Evolutionary conservation across 2,797 vertebrate species (phyloP).

Genomic region (Dallia pectoralis): DNA sequence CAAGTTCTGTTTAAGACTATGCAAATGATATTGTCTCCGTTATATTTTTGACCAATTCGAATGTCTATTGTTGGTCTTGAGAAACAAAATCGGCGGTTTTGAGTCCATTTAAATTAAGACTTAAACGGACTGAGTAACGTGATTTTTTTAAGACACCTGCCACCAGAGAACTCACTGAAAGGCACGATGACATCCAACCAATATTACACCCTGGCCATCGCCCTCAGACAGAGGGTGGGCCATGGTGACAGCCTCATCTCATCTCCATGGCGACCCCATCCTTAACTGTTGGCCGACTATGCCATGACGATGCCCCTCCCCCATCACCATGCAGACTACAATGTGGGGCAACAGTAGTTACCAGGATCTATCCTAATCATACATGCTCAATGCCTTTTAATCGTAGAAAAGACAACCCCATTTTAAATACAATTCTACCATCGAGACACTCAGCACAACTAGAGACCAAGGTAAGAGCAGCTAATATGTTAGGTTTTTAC

Average conservation of each 20-base stretch:
- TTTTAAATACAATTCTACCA: conserved; percentile 65
- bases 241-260: conserved; percentile 28
- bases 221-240: conserved; percentile 29
- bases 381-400: background rate
- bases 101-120: no score
- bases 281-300: conserved; percentile 57
- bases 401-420: conserved; percentile 22
- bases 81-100: no score
- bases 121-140: no score
- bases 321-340: conserved; percentile 36
- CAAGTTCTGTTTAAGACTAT: no score
- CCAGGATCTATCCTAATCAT: background rate
- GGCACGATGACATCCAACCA: conserved; percentile 21
- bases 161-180: conserved; percentile 13
- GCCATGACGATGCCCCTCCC: background rate
- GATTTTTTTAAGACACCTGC: no score
- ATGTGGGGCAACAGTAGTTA: background rate
- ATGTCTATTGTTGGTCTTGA: no score
- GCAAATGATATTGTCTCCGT: no score
- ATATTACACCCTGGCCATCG: conserved; percentile 54
- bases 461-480: conserved; percentile 31
- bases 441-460: conserved; percentile 54
- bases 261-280: conserved; percentile 37
- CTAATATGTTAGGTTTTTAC: conserved; percentile 52
- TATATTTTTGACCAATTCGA: no score